Percentiles rank a stretch among this genome's conserved stretches.
phyloP scores from a whole-genome alignment of 2,113 vertebrate genomes.

The Athene noctua region DNA sequence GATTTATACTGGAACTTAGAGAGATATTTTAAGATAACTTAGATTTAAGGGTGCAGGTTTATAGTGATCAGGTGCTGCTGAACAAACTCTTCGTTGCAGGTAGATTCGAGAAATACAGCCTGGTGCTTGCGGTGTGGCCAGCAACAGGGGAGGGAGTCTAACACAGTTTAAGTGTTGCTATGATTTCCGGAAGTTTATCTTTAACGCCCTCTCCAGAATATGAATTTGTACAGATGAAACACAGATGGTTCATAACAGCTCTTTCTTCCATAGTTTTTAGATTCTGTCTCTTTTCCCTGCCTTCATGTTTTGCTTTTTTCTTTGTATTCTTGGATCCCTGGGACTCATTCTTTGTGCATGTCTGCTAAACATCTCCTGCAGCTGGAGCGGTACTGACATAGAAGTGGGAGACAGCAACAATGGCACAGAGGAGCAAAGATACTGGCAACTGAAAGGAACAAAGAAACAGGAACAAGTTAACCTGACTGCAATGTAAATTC shows the following conservation, averaged over 20 bases:
- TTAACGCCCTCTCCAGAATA: neutral
- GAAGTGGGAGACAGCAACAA: neutral
- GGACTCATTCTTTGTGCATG: neutral
- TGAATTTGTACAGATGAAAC: neutral
- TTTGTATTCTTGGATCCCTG: neutral
- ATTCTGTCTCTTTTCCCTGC: neutral
- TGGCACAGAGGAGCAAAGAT: neutral
- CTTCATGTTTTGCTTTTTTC: neutral
- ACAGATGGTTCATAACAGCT: neutral
- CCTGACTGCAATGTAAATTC: neutral
- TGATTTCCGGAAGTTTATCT: neutral
- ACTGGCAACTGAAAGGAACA: neutral
- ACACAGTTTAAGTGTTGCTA: neutral
- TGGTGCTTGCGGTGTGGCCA: neutral
- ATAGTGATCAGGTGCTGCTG: neutral
- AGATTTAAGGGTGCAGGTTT: neutral
- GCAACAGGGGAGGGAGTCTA: neutral
- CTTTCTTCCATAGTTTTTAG: neutral
- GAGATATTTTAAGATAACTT: neutral
- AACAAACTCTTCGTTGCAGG: neutral
- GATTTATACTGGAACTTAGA: neutral
- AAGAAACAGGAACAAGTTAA: neutral
- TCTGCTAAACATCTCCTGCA: conserved; percentile 21
- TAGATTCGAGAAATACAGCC: neutral
- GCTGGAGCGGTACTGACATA: neutral